These are phyloP conservation scores for Porites lobata DNA, from an alignment of 92 coral and sea anemone species.

Conservation along the genomic window DNA sequence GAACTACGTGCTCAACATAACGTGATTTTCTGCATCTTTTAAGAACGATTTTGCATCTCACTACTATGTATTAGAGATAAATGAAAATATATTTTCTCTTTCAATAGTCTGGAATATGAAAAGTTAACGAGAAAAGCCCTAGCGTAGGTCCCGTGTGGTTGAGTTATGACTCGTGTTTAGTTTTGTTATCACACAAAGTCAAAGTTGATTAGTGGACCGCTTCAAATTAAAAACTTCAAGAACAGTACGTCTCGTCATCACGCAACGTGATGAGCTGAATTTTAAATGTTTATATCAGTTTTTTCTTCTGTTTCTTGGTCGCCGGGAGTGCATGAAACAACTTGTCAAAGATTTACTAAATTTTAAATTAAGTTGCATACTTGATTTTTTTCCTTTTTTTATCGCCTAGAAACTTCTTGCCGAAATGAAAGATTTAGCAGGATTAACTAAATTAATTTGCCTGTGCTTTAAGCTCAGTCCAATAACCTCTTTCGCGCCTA, in stretches of 20 bases:
- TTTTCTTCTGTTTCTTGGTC: neutral
- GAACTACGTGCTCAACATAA: neutral
- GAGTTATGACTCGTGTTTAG: neutral
- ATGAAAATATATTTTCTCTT: too few relatives aligned
- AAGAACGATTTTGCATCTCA: too few relatives aligned
- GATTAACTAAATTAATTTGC: slow-evolving; percentile 9
- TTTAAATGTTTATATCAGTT: neutral
- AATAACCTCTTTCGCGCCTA: neutral
- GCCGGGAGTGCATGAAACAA: neutral
- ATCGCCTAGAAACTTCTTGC: neutral
- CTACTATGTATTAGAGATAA: too few relatives aligned
- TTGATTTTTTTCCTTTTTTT: neutral
- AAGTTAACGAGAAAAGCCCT: too few relatives aligned
- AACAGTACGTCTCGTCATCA: neutral
- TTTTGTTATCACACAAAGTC: neutral
- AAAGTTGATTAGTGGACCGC: neutral
- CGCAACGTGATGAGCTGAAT: slow-evolving; percentile 1
- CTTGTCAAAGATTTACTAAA: neutral
- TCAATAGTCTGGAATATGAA: too few relatives aligned
- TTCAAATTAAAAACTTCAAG: neutral
- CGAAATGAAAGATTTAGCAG: neutral
- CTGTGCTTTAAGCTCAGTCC: neutral
- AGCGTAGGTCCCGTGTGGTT: neutral
- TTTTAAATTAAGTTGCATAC: neutral
- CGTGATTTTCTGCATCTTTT: slow-evolving; percentile 13